These are phyloP conservation scores for Antedon bifida DNA, from an alignment of 35 echinoderm and acorn worm species.

Conservation along the genomic window DNA sequence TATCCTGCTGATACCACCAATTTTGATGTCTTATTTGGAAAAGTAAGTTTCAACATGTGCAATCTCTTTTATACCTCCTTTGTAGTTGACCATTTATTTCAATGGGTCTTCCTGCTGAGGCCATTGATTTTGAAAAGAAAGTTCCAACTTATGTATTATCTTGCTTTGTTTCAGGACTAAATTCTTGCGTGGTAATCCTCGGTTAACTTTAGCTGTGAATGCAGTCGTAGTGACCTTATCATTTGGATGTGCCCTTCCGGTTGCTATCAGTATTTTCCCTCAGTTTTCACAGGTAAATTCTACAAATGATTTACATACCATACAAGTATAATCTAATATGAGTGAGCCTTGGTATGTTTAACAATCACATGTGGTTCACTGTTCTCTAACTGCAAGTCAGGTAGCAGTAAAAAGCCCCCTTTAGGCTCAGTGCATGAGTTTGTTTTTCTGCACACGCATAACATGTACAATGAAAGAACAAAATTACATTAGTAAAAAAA, in stretches of 20 bases:
- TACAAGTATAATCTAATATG: no score
- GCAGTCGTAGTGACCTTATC: conserved; percentile 51
- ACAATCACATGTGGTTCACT: no score
- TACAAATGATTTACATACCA: no score
- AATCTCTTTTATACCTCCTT: background rate
- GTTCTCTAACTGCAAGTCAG: no score
- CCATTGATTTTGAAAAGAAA: background rate
- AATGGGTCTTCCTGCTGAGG: background rate
- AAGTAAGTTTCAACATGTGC: conserved; percentile 41
- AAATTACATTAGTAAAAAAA: no score
- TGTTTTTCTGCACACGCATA: no score
- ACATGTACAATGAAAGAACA: no score
- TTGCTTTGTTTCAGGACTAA: conserved; percentile 50
- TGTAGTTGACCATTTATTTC: background rate
- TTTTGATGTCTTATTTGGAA: conserved; percentile 67
- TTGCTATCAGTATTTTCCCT: conserved; percentile 93
- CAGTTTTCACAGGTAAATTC: conserved; percentile 54
- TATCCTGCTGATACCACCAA: conserved; percentile 64
- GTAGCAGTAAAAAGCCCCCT: no score
- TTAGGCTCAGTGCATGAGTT: no score
- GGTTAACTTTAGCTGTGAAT: conserved; percentile 56
- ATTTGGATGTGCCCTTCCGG: conserved; percentile 85
- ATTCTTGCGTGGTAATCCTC: conserved; percentile 59
- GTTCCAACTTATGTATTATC: background rate
- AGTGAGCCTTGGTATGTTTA: no score